These are phyloP conservation scores for Aptenodytes patagonicus DNA, from an alignment of 2,113 vertebrate species.

Conservation along the genomic window DNA sequence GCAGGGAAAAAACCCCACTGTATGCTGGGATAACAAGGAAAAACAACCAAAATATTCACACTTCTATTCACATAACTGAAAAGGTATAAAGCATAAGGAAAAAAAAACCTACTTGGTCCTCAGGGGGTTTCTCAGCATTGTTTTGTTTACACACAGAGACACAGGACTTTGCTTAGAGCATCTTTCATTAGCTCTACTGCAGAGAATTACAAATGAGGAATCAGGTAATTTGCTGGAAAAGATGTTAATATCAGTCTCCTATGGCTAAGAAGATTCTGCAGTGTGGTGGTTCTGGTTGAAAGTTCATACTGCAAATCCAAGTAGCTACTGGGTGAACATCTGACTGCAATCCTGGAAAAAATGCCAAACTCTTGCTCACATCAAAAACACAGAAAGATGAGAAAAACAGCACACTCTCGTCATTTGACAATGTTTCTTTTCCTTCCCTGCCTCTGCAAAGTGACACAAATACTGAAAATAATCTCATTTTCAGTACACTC, in stretches of 20 bases:
- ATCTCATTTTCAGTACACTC: not conserved
- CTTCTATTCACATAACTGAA: not conserved
- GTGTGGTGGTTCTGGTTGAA: not conserved
- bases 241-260: conserved; percentile 35
- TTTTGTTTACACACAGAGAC: not conserved
- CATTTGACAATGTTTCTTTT: not conserved
- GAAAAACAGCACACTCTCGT: not conserved
- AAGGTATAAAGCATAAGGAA: not conserved
- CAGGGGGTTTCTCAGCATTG: not conserved
- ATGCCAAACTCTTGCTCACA: not conserved
- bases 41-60: conserved; percentile 3
- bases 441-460: not conserved
- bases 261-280: conserved; percentile 21
- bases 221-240: conserved; percentile 37
- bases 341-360: conserved; percentile 7
- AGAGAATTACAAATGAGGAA: conserved; percentile 47
- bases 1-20: not conserved
- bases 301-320: conserved; percentile 53
- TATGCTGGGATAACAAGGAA: not conserved
- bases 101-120: not conserved
- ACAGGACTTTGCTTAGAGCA: not conserved
- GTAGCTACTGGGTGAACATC: not conserved
- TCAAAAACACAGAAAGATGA: not conserved
- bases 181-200: conserved; percentile 28
- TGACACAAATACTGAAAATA: not conserved